Evolutionary conservation across 2,888 invertebrate species (phyloP).

Genomic region (Linnaemya vulpina): DNA sequence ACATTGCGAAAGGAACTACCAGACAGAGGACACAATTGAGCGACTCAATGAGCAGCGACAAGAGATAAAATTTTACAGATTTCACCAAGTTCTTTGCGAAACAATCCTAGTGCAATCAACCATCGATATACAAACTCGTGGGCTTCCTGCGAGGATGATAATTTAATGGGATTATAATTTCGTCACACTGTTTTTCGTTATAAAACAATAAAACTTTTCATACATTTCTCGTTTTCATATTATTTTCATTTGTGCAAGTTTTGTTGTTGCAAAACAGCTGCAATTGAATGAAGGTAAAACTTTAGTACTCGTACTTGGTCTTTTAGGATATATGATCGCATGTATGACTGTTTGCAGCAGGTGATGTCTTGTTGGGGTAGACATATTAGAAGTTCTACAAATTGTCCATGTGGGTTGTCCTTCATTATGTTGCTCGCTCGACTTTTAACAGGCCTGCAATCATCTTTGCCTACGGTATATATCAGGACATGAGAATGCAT

Average conservation of each 20-base stretch:
- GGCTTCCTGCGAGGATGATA: no score
- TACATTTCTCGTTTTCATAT: background rate
- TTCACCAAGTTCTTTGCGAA: no score
- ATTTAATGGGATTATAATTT: no score
- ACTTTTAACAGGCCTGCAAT: slow-evolving; percentile 50
- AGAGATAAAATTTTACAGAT: no score
- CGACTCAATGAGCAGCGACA: no score
- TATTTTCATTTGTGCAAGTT: background rate
- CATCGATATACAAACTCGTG: no score
- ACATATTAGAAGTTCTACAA: slow-evolving; percentile 46
- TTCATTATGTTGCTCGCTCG: slow-evolving; percentile 29
- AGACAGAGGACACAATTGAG: no score
- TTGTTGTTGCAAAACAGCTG: background rate
- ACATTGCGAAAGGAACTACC: no score
- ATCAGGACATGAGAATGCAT: background rate
- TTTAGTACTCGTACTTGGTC: background rate
- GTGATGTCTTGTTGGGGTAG: slow-evolving; percentile 21
- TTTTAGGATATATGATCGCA: background rate
- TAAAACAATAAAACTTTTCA: background rate
- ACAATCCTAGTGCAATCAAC: no score
- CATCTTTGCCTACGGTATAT: slow-evolving; percentile 31
- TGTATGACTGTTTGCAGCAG: background rate
- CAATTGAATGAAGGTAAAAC: slow-evolving; percentile 22
- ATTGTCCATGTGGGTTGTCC: slow-evolving; percentile 58
- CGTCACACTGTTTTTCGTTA: no score